Percentiles rank a stretch among this genome's conserved stretches.
Evolutionary conservation across 1,140 invertebrate species (phyloP).

Genomic region (Apis mellifera): Amel_HAv3.1 CM009932.2:13274001-13274500

Average conservation of each 20-base stretch:
- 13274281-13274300: background rate
- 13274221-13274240: background rate
- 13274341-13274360: background rate
- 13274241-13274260: too few species aligned
- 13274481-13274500: too few species aligned
- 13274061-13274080: background rate
- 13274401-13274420: background rate
- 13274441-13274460: background rate
- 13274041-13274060: constrained; percentile 30
- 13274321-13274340: too few species aligned
- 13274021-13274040: background rate
- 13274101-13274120: background rate
- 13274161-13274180: background rate
- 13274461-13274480: too few species aligned
- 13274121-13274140: background rate
- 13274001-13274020: constrained; percentile 41
- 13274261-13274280: too few species aligned
- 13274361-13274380: background rate
- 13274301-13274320: background rate
- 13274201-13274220: background rate
- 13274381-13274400: background rate
- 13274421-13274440: background rate
- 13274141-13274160: constrained; percentile 1
- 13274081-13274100: constrained; percentile 18
- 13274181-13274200: background rate